Percentiles rank a stretch among this genome's conserved stretches.
phyloP scores from a whole-genome alignment of 2,113 vertebrate species.

The Nipponia nippon region DNA sequence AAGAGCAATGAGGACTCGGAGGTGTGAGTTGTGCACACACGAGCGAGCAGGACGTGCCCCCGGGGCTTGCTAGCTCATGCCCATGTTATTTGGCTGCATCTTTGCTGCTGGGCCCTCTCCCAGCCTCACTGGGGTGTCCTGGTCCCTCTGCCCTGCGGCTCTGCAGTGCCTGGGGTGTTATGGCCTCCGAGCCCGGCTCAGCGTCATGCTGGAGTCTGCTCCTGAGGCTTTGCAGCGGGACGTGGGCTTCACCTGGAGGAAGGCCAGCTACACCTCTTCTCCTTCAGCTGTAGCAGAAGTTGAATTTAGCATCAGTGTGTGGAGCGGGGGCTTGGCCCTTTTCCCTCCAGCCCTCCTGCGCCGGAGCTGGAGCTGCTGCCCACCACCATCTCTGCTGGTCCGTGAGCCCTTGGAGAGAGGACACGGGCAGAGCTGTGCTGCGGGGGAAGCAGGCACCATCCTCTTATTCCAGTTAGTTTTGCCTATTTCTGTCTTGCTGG shows the following conservation, averaged over 20 bases:
- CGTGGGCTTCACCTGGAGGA: background rate
- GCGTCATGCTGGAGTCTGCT: background rate
- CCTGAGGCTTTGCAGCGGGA: background rate
- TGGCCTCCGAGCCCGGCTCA: rapidly evolving
- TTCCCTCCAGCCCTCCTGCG: background rate
- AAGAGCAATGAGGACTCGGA: background rate
- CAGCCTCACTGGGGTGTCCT: background rate
- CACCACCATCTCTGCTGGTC: background rate
- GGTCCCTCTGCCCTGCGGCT: background rate
- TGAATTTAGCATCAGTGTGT: background rate
- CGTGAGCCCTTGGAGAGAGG: background rate
- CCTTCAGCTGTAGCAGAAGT: background rate
- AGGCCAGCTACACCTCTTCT: background rate
- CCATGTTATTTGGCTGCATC: background rate
- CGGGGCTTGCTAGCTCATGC: rapidly evolving
- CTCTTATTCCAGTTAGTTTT: background rate
- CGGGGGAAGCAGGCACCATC: background rate
- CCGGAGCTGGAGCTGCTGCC: background rate
- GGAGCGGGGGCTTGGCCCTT: background rate
- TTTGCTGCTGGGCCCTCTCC: background rate
- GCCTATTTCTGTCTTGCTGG: background rate
- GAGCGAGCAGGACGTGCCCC: rapidly evolving
- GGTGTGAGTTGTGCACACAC: background rate
- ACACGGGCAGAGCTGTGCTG: background rate
- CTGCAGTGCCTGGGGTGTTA: rapidly evolving